A percentile compares a stretch with the other conserved stretches of the same genome.
Conservation (phyloP, 2,888 invertebrate species). For the Ligdia adustata region DNA sequence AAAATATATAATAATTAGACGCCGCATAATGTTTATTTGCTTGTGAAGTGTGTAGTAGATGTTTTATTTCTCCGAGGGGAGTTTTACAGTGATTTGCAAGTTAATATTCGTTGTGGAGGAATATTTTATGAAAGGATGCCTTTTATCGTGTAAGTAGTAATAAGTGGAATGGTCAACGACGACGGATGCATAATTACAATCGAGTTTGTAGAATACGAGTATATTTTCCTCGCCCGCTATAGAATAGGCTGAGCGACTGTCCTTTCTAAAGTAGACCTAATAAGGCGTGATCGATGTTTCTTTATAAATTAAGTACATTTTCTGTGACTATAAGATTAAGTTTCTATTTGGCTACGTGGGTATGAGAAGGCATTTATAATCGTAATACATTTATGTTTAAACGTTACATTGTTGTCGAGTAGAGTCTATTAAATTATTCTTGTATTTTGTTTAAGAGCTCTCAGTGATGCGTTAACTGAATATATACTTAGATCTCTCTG, state of each 20-base stretch:
- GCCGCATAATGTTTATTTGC: constrained; percentile 65
- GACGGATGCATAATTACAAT: constrained; percentile 68
- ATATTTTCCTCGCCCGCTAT: constrained; percentile 65
- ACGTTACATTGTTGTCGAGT: constrained; percentile 77
- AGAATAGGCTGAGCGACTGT: constrained; percentile 54
- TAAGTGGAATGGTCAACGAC: constrained; percentile 64
- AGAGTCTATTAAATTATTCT: constrained; percentile 80
- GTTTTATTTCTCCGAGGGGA: constrained; percentile 56
- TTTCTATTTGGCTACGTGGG: constrained; percentile 64
- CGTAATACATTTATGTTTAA: constrained; percentile 65
- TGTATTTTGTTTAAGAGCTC: constrained; percentile 60
- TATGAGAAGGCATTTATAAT: constrained; percentile 74
- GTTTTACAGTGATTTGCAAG: constrained; percentile 67
- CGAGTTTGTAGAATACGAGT: too few species aligned
- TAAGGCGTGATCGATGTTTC: constrained; percentile 52
- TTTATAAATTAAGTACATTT: constrained; percentile 40
- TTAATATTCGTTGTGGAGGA: constrained; percentile 57
- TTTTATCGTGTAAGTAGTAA: constrained; percentile 79
- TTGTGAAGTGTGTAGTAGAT: constrained; percentile 72
- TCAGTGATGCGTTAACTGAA: constrained; percentile 45
- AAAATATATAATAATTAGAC: constrained; percentile 52
- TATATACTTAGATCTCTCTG: constrained; percentile 44
- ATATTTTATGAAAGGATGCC: constrained; percentile 77
- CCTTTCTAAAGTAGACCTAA: constrained; percentile 55
- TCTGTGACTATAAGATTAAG: constrained; percentile 53